Evolutionary conservation across 1,140 invertebrate genomes (phyloP).

Genomic region (Bombus sibiricus): DNA sequence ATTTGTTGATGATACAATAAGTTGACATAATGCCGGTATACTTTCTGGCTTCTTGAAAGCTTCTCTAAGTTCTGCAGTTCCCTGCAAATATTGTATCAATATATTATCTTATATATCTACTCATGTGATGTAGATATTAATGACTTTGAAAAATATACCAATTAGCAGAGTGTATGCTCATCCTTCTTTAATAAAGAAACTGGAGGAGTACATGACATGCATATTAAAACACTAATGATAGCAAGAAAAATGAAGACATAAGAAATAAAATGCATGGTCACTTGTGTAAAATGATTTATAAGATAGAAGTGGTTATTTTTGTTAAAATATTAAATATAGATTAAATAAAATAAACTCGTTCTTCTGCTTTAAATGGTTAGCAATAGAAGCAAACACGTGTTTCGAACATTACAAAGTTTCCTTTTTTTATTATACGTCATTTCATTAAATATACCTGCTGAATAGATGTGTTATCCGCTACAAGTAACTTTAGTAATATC

Average conservation of each 20-base stretch:
- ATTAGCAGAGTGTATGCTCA: neutral
- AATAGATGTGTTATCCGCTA: conserved; percentile 83
- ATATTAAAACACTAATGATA: conserved; percentile 21
- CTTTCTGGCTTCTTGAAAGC: conserved; percentile 86
- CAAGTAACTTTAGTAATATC: conserved; percentile 82
- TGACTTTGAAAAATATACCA: conserved; percentile 1
- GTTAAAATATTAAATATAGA: neutral
- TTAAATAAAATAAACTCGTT: neutral
- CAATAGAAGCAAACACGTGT: conserved; percentile 64
- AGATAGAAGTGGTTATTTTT: too few relatives aligned
- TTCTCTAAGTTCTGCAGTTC: conserved; percentile 85
- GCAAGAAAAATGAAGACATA: neutral
- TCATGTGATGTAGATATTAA: neutral
- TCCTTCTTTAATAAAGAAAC: conserved; percentile 1
- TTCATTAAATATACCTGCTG: conserved; percentile 80
- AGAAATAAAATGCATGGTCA: neutral
- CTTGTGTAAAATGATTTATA: neutral
- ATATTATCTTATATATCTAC: neutral
- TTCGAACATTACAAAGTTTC: conserved; percentile 19
- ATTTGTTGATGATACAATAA: conserved; percentile 83
- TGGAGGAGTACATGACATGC: conserved; percentile 38
- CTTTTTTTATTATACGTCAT: conserved; percentile 1
- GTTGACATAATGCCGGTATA: conserved; percentile 83
- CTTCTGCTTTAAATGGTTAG: conserved; percentile 17
- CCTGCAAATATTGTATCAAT: conserved; percentile 79